These are phyloP conservation scores for Tigriopus japonicus DNA, from an alignment of 1,140 invertebrate genomes.

Conservation along the genomic window DNA sequence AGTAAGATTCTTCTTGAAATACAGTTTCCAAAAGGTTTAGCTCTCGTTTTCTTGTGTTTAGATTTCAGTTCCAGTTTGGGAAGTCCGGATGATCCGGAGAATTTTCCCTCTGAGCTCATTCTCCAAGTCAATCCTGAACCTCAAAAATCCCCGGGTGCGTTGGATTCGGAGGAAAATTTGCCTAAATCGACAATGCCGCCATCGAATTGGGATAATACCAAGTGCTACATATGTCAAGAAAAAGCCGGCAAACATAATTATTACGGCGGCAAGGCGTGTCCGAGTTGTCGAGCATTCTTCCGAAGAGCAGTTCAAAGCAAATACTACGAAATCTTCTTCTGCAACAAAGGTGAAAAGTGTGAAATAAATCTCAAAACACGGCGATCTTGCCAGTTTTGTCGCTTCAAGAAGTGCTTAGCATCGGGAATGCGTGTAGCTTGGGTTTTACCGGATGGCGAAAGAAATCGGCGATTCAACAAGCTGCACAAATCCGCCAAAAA, in stretches of 20 bases:
- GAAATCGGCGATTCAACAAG: constrained; percentile 13
- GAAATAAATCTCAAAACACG: constrained; percentile 23
- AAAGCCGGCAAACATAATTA: constrained; percentile 24
- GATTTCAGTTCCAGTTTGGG: too few relatives aligned
- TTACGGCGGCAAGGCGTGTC: constrained; percentile 28
- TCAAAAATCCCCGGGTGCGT: too few relatives aligned
- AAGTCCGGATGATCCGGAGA: too few relatives aligned
- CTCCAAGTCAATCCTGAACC: too few relatives aligned
- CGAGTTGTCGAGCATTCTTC: constrained; percentile 28
- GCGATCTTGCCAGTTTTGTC: constrained; percentile 24
- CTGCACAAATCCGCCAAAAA: not conserved
- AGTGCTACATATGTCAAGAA: constrained; percentile 7
- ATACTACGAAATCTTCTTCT: constrained; percentile 24
- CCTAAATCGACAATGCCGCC: too few relatives aligned
- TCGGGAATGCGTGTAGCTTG: constrained; percentile 29
- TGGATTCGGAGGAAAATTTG: too few relatives aligned
- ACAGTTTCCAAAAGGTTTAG: too few relatives aligned
- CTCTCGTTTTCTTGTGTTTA: too few relatives aligned
- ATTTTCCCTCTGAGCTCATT: too few relatives aligned
- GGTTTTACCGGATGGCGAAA: constrained; percentile 28
- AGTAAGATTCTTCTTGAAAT: too few relatives aligned
- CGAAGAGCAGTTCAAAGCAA: constrained; percentile 25
- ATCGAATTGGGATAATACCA: not conserved
- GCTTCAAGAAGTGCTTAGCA: constrained; percentile 25
- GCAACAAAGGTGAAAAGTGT: constrained; percentile 13